Percentiles rank a stretch among this genome's conserved stretches.
Evolutionary conservation across 1,140 invertebrate species (phyloP).

Genomic region (Cepaea nemoralis): DNA sequence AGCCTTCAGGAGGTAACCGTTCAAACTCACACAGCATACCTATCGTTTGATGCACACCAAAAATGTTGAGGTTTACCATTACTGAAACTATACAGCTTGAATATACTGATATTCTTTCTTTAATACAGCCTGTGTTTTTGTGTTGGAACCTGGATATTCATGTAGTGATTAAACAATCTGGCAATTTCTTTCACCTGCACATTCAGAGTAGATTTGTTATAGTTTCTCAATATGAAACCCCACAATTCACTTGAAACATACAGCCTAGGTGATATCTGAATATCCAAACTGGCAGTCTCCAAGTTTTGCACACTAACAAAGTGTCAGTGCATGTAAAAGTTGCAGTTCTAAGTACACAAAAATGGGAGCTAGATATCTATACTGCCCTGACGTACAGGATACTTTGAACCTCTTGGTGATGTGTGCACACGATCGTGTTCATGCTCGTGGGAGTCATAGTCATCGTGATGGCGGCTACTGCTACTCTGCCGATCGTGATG

Average conservation of each 20-base stretch:
- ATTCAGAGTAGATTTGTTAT: neutral
- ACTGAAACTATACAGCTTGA: no score
- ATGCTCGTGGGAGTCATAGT: conserved; percentile 42
- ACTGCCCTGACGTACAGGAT: conserved; percentile 60
- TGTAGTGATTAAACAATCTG: neutral
- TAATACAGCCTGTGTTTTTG: no score
- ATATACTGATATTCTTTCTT: no score
- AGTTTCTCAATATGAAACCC: neutral
- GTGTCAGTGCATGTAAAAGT: neutral
- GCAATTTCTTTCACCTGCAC: neutral
- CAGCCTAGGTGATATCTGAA: no score
- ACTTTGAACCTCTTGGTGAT: conserved; percentile 48
- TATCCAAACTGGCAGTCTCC: neutral
- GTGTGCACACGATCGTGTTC: conserved; percentile 37
- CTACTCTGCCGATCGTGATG: conserved; percentile 43
- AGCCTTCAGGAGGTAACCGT: no score
- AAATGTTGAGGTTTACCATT: no score
- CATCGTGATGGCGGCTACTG: conserved; percentile 43
- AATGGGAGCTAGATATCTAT: conserved; percentile 58
- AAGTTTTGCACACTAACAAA: conserved; percentile 20
- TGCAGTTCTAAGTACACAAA: neutral
- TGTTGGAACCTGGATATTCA: neutral
- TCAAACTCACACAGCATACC: no score
- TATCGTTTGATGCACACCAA: no score
- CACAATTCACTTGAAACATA: neutral